Percentiles rank a stretch among this genome's conserved stretches.
Evolutionary conservation across 92 coral and sea anemone genomes (phyloP).

Genomic region (Plumapathes pennacea): DNA sequence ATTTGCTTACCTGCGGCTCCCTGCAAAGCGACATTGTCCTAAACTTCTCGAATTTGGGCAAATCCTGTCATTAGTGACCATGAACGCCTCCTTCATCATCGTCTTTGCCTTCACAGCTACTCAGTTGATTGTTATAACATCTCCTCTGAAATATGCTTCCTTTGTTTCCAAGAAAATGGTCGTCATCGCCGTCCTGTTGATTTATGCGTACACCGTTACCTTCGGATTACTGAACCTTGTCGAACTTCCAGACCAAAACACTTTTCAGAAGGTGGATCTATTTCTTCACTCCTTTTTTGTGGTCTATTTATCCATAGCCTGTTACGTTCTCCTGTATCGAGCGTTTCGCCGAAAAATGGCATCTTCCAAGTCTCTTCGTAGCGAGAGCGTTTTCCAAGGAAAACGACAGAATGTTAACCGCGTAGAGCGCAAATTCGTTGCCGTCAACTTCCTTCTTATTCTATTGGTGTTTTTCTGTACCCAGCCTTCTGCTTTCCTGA

Average conservation of each 20-base stretch:
- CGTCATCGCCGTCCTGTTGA: not conserved
- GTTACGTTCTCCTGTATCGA: not conserved
- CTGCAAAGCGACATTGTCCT: not conserved
- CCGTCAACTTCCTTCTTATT: slow-evolving; percentile 12
- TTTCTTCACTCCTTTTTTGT: not conserved
- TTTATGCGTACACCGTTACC: slow-evolving; percentile 6
- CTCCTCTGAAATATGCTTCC: slow-evolving; percentile 14
- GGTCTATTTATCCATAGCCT: not conserved
- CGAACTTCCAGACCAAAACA: no score
- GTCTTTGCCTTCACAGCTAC: slow-evolving; percentile 27
- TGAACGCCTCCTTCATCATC: slow-evolving; percentile 4
- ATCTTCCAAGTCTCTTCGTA: not conserved
- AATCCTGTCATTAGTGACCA: not conserved
- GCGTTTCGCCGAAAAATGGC: slow-evolving; percentile 22
- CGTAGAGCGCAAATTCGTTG: not conserved
- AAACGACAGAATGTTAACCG: not conserved
- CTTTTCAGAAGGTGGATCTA: slow-evolving; percentile 1
- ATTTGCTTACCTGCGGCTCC: not conserved
- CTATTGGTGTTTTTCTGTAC: slow-evolving; percentile 4
- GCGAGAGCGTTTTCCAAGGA: not conserved
- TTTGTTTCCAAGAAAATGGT: slow-evolving; percentile 6
- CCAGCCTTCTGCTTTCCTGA: slow-evolving; percentile 13
- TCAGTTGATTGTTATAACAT: slow-evolving; percentile 16
- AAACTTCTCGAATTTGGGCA: slow-evolving; percentile 4
- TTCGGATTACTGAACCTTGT: no score